A percentile compares a stretch with the other conserved stretches of the same genome.
Conservation (phyloP, 2,797 vertebrate genomes). For the Sebastes dallii region DNA sequence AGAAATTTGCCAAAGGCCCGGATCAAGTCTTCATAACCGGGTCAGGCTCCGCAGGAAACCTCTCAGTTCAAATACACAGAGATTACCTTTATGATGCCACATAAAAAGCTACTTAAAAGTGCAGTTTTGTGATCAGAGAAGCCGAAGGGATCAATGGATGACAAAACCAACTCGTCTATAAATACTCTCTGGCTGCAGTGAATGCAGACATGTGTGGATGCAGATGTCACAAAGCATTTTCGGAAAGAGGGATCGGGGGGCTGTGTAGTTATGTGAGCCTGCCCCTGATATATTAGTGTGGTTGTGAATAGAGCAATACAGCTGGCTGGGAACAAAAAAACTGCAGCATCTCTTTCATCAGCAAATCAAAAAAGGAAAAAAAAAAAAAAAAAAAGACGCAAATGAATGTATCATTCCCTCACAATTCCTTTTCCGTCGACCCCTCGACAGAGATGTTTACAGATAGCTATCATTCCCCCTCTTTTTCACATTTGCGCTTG, state of each 20-base stretch:
- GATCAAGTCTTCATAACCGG: constrained; percentile 4
- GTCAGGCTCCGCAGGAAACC: constrained; percentile 52
- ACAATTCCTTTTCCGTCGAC: constrained; percentile 84
- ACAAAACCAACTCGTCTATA: constrained; percentile 71
- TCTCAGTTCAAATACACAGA: constrained; percentile 43
- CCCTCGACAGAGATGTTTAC: constrained; percentile 85
- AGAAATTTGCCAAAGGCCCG: not conserved
- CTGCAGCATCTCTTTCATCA: constrained; percentile 81
- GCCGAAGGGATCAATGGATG: constrained; percentile 60
- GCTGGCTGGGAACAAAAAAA: constrained; percentile 85
- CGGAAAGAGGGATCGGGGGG: constrained; percentile 61
- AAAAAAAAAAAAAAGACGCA: constrained; percentile 63
- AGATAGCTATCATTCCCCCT: constrained; percentile 85
- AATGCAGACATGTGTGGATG: constrained; percentile 82
- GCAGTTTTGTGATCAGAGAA: constrained; percentile 67
- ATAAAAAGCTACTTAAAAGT: constrained; percentile 49
- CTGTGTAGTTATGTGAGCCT: constrained; percentile 76
- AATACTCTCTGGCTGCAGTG: constrained; percentile 73
- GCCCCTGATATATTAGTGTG: constrained; percentile 74
- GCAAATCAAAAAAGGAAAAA: constrained; percentile 74
- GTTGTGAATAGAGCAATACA: constrained; percentile 84
- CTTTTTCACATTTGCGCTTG: constrained; percentile 83
- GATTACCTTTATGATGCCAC: constrained; percentile 35
- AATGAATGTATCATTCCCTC: constrained; percentile 83
- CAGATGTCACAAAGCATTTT: constrained; percentile 87